A percentile compares a stretch with the other conserved stretches of the same genome.
Evolutionary conservation across 2,797 vertebrate species (phyloP).

Genomic region (Argentina silus): DNA sequence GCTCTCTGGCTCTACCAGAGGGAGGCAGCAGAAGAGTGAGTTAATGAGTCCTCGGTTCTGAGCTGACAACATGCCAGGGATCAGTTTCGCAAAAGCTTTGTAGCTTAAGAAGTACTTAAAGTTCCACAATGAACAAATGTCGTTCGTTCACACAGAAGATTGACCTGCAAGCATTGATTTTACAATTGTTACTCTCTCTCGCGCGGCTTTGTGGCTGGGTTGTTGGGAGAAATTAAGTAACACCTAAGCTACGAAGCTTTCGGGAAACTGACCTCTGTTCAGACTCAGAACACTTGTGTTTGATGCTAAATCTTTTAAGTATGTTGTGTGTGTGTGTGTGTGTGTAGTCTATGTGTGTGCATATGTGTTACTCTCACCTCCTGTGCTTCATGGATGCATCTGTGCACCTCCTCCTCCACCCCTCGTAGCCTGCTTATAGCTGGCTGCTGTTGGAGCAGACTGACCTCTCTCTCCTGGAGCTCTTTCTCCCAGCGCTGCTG

Average conservation of each 20-base stretch:
- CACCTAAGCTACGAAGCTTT: too few relatives aligned
- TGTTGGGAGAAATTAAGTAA: not conserved
- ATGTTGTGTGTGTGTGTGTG: too few relatives aligned
- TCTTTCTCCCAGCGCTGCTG: constrained; percentile 82
- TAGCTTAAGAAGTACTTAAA: too few relatives aligned
- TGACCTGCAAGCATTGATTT: too few relatives aligned
- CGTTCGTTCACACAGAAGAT: too few relatives aligned
- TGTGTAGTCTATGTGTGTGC: not conserved
- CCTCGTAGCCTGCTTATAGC: constrained; percentile 76
- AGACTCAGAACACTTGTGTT: not conserved
- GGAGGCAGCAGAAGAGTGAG: too few relatives aligned
- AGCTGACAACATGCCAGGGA: too few relatives aligned
- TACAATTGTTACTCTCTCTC: too few relatives aligned
- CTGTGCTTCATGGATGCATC: constrained; percentile 46
- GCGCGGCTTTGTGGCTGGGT: not conserved
- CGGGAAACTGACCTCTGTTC: not conserved
- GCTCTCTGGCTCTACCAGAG: not conserved
- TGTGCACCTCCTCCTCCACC: constrained; percentile 80
- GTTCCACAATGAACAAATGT: too few relatives aligned
- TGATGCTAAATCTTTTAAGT: too few relatives aligned
- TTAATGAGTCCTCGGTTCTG: too few relatives aligned
- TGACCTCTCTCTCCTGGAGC: constrained; percentile 78
- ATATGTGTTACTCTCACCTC: constrained; percentile 54
- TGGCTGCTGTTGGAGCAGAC: constrained; percentile 78
- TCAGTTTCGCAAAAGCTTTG: too few relatives aligned